These are phyloP conservation scores for Xenotilapia leptura DNA, from an alignment of 2,113 vertebrate species.

Conservation along the genomic window DNA sequence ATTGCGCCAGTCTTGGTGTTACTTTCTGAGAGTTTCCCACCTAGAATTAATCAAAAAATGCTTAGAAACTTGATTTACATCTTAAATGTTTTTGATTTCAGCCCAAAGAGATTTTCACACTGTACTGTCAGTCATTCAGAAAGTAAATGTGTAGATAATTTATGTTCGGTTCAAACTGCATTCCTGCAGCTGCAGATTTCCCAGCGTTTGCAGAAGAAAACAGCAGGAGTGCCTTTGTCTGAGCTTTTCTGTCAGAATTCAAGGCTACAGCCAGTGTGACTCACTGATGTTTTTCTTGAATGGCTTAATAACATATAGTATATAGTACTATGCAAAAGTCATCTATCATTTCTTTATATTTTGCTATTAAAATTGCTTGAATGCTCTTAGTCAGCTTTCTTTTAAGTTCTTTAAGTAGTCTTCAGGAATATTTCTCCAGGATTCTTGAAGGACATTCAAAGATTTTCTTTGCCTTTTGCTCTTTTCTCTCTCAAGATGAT, in stretches of 20 bases:
- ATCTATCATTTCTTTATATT: neutral
- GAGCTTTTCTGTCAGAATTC: neutral
- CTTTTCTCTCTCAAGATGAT: neutral
- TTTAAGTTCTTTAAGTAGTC: neutral
- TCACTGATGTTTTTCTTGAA: neutral
- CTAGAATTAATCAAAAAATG: neutral
- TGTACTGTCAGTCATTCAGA: neutral
- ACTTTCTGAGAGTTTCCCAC: neutral
- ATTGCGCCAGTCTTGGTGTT: neutral
- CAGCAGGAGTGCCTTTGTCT: neutral
- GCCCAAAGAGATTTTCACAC: neutral
- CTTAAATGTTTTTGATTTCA: neutral
- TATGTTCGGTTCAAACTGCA: neutral
- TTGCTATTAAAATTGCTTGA: neutral
- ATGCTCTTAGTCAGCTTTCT: neutral
- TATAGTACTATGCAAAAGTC: neutral
- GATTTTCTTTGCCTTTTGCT: neutral
- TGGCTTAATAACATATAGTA: neutral
- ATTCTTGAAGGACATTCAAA: neutral
- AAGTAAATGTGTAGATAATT: neutral
- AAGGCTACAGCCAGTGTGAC: neutral
- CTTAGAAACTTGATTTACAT: rapidly evolving
- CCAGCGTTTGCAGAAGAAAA: neutral
- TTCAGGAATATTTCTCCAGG: neutral
- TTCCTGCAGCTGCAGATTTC: neutral